phyloP scores from a whole-genome alignment of 1,140 invertebrate species.

The Bilobella aurantiaca region DNA sequence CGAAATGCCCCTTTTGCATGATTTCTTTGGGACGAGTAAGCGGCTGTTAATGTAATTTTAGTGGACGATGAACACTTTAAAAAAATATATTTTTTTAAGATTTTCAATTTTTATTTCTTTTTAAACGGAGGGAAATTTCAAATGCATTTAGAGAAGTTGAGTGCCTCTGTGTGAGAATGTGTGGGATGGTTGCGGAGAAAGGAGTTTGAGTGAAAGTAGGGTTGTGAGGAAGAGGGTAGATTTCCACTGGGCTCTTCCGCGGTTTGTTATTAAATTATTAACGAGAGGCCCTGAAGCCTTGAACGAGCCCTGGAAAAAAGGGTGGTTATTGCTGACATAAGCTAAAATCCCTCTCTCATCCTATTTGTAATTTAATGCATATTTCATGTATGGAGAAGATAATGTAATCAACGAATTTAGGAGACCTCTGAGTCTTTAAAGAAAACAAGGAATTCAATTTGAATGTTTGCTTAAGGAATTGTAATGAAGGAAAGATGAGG shows the following conservation, averaged over 20 bases:
- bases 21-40: too few relatives aligned
- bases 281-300: constrained; percentile 14
- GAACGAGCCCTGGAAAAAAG: neutral
- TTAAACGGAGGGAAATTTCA: too few relatives aligned
- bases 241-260: neutral
- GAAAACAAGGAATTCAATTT: constrained; percentile 21
- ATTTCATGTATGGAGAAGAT: constrained; percentile 26
- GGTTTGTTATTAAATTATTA: constrained; percentile 24
- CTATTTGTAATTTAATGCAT: constrained; percentile 29
- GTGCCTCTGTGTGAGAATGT: too few relatives aligned
- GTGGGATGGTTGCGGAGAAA: neutral
- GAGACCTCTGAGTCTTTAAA: neutral
- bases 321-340: neutral
- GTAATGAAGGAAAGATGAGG: constrained; percentile 8
- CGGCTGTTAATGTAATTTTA: too few relatives aligned
- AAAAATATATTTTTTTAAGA: too few relatives aligned
- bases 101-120: too few relatives aligned
- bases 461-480: constrained; percentile 18
- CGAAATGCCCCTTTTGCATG: too few relatives aligned
- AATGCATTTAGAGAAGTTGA: too few relatives aligned
- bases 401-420: constrained; percentile 22
- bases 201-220: neutral
- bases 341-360: neutral
- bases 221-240: constrained; percentile 19
- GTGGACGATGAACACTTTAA: too few relatives aligned